phyloP scores from a whole-genome alignment of 2,113 vertebrate species.

The Psammodynastes pulverulentus region DNA sequence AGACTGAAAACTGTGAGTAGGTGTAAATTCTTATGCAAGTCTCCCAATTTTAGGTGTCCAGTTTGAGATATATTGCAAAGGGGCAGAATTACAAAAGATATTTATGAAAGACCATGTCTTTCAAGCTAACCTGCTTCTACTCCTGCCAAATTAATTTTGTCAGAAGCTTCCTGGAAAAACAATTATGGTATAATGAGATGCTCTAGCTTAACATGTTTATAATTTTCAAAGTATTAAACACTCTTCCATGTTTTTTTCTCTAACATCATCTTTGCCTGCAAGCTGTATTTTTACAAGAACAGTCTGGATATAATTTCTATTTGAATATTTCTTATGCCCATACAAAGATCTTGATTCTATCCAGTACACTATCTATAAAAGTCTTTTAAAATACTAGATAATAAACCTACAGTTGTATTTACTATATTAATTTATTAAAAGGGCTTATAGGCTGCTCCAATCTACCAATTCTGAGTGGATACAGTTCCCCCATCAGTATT shows the following conservation, averaged over 20 bases:
- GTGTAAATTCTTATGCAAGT: neutral
- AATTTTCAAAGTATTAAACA: neutral
- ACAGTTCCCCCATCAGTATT: neutral
- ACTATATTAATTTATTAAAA: neutral
- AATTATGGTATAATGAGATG: constrained; percentile 5
- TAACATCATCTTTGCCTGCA: neutral
- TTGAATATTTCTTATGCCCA: neutral
- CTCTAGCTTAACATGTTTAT: neutral
- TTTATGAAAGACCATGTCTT: constrained; percentile 9
- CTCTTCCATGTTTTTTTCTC: neutral
- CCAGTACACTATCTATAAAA: neutral
- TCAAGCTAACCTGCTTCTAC: neutral
- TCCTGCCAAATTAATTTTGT: constrained; percentile 14
- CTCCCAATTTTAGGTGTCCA: constrained; percentile 1
- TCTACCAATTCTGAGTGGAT: neutral
- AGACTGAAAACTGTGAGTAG: constrained; percentile 37
- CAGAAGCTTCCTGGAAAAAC: neutral
- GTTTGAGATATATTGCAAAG: neutral
- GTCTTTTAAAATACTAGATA: neutral
- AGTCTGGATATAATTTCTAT: neutral
- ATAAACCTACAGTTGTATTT: neutral
- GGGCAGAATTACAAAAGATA: constrained; percentile 22
- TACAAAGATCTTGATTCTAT: neutral
- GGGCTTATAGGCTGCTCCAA: neutral
- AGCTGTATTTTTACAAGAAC: neutral